Base-by-base conservation (phyloP, 2,797 vertebrate species). In the Tapirus indicus region DNA sequence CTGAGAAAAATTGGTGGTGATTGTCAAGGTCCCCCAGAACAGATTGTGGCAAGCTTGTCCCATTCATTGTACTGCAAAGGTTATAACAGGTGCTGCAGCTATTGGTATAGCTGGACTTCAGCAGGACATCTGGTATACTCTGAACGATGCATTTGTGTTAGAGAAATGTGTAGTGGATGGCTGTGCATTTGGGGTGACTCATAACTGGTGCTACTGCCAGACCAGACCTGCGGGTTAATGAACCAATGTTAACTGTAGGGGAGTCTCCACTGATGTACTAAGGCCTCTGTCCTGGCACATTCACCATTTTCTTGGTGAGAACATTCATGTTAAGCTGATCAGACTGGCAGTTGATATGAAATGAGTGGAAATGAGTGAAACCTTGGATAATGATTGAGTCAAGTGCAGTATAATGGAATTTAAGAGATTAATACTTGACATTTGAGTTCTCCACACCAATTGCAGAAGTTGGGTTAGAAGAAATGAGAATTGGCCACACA, bases 41-140 rank as follows among this genome's bases (percentile, higher is more conserved):
- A 58, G 75, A 27, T 17, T 29, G 1, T 1, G 60, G 47, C 49
- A 21, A 11, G 52, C 35, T 54, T 0, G 0, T 49, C 17, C 27
- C 20, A 0, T 7, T 6, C 7, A 16, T 13, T 0, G 12, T 21
- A 25, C 3, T 7, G 10, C 16, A 10, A 17, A 11, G 25, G 32
- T 5, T 11, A 1, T 25, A 6, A 21, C 2, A 1, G 20, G 25
- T 1, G 2, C 21, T 1, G 49, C 58, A 38, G 72, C 47, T 20
- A 14, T 0, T 7, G 38, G 52, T 7, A 7, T 2, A 1, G 12
- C 17, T 1, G 41, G 41, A 4, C 14, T 18, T 62, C 3, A 2
- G 56, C 21, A 27, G 64, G 44, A 60, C n/a, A 1, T 17, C 5
- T 4, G 29, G 9, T 7, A 2, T 1, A 16, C 54, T 58, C 52